Base-by-base conservation (phyloP, 64 coral and sea anemone species). In the Cladopsammia gracilis region DNA sequence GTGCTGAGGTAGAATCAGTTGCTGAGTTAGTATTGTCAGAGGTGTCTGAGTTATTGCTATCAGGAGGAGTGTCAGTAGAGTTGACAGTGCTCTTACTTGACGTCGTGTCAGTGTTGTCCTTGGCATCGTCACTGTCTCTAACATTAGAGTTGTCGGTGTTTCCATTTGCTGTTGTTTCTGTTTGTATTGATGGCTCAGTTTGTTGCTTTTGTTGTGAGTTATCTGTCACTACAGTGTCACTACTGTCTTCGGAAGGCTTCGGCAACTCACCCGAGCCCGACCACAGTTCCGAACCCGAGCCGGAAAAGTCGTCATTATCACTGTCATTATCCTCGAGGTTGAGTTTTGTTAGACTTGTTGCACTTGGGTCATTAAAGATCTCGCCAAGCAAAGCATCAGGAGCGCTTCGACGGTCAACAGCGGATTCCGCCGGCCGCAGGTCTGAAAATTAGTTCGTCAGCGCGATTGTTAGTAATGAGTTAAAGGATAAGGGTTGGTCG, bases 361-460 rank as follows among this genome's bases (percentile, higher is more conserved):
- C 96, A 68, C 90, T 94, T 52, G 96, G 96, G 78, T 97, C 96
- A 70, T 97, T 97, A 89, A 97, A 97, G 89, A 97, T 89, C 75
- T 97, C 85, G n/a, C 91, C 92, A 71, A 97, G 75, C 4, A 97
- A 88, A 45, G 96, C 88, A 77, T 97, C 96, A 62, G 96, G 96
- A 22, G 96, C 96, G 58, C 90, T 97, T 91, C 96, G 92, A 73
- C 90, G 88, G 96, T 94, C 90, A 72, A 91, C 92, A 87, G 79
- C 79, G 51, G 75, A 69, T 85, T 92, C 83, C 61, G 82, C 87
- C 46, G 60, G 61, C 23, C 88, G 88, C 19, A 97, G 23, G 58
- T 94, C 96, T 97, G 96, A 91, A 97, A 97, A 60, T 83, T 91
- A 67, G 80, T 84, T 67, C 62, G 62, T 42, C 19, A 84, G 80